Base-by-base conservation (phyloP, 2,797 vertebrate genomes). In the Astyanax mexicanus region DNA sequence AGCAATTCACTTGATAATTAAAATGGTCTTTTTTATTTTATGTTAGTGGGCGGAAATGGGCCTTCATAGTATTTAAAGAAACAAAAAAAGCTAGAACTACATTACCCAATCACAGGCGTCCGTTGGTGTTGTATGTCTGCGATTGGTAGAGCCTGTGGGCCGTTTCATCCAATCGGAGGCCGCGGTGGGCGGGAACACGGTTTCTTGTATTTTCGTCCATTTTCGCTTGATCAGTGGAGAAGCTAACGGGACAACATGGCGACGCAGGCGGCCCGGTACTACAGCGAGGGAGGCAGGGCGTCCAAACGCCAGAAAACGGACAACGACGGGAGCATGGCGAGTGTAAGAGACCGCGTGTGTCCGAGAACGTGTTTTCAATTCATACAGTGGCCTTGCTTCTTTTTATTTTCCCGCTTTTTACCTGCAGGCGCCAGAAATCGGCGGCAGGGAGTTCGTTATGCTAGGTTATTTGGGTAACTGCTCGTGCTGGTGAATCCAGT, bases 241-340 rank as follows among this genome's bases (percentile, higher is more conserved):
- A 77, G 61, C 70, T 88, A 91, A 92, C 84, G 88, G 87, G 89
- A 93, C 92, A 93, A 93, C 90, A 94, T 94, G 93, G 93, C 93
- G 90, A 94, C 93, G 38, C 81, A 83, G 88, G 91, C 93, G 55
- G 95, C 94, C 84, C 94, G 95, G 60, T 96, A 95, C 64, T 97
- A 96, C 92, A 95, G 95, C 84, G 96, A 97, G 70, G 95, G 96
- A 68, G 96, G 96, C 83, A 94, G 96, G 76, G 96, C 96, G 49
- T 95, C 95, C 0, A 98, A 98, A 86, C 93, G 96, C 81, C 94
- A 95, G 86, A 97, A 97, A 91, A 98, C 95, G 1, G 96, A 97
- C 45, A 95, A 94, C 86, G 92, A 90, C 82, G 89, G 91, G n/a
- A 88, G 90, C 47, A 90, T 94, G 91, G 88, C 87, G 35, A 91